Percentiles rank a stretch among this genome's conserved stretches.
phyloP scores from a whole-genome alignment of 2,113 vertebrate genomes.

The Pomatostomus ruficeps region DNA sequence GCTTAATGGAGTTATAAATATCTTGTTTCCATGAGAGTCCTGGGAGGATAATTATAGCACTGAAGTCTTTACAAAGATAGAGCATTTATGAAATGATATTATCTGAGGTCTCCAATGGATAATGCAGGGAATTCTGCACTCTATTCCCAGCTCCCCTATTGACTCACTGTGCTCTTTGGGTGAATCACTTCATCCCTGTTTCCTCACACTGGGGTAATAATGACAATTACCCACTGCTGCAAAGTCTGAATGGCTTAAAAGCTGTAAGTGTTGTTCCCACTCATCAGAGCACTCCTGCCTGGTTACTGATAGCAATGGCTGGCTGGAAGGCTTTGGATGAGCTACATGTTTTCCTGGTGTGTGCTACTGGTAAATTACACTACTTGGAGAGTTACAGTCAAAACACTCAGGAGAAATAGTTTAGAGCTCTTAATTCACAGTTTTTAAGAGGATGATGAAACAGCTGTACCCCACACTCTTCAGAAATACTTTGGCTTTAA shows the following conservation, averaged over 20 bases:
- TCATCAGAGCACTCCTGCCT: not conserved
- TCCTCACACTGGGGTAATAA: not conserved
- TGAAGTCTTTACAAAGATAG: conserved; percentile 40
- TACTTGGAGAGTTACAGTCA: not conserved
- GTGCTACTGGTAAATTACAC: not conserved
- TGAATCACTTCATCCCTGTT: not conserved
- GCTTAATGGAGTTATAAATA: conserved; percentile 65
- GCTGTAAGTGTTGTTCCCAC: not conserved
- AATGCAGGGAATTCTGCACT: not conserved
- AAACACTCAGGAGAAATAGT: not conserved
- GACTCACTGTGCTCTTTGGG: not conserved
- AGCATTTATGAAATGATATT: conserved; percentile 42
- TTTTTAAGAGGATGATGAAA: not conserved
- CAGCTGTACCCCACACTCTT: not conserved
- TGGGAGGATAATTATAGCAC: conserved; percentile 62
- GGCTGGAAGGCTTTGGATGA: not conserved
- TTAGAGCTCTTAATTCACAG: not conserved
- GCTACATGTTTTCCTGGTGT: not conserved
- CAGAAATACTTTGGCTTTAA: not conserved
- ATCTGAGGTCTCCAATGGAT: not conserved
- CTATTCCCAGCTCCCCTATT: not conserved
- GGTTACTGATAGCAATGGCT: not conserved
- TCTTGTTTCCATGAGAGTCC: conserved; percentile 63
- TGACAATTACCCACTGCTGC: not conserved
- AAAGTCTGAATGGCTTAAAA: not conserved